phyloP scores from a whole-genome alignment of 30 jellyfish, hydroid and myxozoan genomes.

The Hydra vulgaris region DNA sequence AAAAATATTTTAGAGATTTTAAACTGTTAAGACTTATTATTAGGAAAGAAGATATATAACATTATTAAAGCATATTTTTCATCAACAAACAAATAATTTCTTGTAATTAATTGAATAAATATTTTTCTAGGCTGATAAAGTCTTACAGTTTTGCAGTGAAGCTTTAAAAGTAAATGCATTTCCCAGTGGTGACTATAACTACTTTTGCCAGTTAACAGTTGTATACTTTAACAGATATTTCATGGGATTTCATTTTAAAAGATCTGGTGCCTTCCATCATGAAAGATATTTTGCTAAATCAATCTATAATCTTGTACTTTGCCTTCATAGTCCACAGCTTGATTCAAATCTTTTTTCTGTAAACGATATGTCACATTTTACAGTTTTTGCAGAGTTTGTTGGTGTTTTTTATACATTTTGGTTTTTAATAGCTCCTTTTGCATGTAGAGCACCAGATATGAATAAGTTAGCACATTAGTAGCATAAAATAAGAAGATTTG shows the following conservation, averaged over 20 bases:
- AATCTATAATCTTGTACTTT: background rate
- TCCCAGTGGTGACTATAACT: background rate
- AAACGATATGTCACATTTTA: background rate
- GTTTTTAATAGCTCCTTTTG: no score
- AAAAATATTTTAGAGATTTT: no score
- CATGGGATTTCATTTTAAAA: background rate
- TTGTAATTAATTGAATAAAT: background rate
- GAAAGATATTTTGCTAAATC: background rate
- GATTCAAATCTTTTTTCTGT: background rate
- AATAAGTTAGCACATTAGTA: no score
- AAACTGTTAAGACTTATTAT: no score
- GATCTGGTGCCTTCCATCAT: background rate
- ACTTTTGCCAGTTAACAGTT: background rate
- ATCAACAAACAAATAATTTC: no score
- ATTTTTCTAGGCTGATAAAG: background rate
- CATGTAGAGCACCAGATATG: no score
- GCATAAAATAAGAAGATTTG: no score
- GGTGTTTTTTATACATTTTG: no score
- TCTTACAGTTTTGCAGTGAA: background rate
- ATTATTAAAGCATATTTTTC: no score
- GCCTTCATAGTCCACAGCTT: background rate
- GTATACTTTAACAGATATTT: background rate
- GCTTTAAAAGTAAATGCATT: background rate
- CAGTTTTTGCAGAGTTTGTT: background rate
- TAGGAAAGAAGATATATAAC: no score